Percentiles rank a stretch among this genome's conserved stretches.
These are phyloP conservation scores for Limnephilus lunatus DNA, from an alignment of 2,888 invertebrate species.

Conservation along the genomic window DNA sequence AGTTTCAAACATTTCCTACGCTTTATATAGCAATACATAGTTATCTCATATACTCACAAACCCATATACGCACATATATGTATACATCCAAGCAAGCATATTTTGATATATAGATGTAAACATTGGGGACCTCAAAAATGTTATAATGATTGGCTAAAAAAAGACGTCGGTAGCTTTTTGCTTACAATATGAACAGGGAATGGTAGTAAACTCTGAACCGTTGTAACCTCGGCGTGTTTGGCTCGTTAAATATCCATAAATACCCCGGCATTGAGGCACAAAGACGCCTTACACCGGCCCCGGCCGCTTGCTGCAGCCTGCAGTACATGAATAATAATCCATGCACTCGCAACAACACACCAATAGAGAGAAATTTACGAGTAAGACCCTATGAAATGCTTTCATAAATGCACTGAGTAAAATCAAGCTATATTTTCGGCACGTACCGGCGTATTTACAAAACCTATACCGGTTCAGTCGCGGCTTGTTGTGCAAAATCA, in stretches of 20 bases:
- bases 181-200: not conserved
- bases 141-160: not conserved
- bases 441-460: too few relatives aligned
- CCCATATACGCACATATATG: too few relatives aligned
- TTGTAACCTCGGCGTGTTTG: not conserved
- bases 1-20: too few relatives aligned
- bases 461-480: too few relatives aligned
- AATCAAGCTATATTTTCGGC: not conserved
- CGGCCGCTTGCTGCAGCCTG: not conserved
- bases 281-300: not conserved
- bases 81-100: too few relatives aligned
- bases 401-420: not conserved
- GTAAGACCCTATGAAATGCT: not conserved
- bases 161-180: not conserved
- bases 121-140: not conserved
- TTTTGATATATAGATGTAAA: too few relatives aligned
- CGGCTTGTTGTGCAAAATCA: too few relatives aligned
- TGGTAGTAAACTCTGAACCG: not conserved
- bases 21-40: too few relatives aligned
- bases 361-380: not conserved
- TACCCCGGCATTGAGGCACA: conserved; percentile 11
- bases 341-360: not conserved
- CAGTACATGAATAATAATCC: not conserved
- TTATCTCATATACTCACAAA: too few relatives aligned
- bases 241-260: conserved; percentile 36